Evolutionary conservation across 2,113 vertebrate genomes (phyloP).

Genomic region (Ginglymostoma cirratum): DNA sequence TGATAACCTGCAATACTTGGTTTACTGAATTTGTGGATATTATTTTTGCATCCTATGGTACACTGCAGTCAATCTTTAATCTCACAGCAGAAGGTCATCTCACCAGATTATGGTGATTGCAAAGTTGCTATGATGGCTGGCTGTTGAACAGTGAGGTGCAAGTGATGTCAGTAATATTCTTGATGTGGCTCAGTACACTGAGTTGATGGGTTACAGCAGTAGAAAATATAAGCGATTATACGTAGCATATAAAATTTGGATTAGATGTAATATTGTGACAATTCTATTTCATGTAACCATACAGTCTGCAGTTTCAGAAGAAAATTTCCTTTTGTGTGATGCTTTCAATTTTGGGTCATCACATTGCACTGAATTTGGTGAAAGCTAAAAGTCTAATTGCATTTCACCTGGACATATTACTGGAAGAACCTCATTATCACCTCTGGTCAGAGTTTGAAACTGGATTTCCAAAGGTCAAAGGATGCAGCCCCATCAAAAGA

Average conservation of each 20-base stretch:
- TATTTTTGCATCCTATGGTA: neutral
- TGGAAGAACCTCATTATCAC: neutral
- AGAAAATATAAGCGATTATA: neutral
- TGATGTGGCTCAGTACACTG: neutral
- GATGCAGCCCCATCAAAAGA: neutral
- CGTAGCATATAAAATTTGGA: neutral
- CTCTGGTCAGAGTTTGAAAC: neutral
- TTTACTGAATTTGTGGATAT: neutral
- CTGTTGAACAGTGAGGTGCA: neutral
- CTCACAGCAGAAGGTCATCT: neutral
- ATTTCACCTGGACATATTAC: neutral
- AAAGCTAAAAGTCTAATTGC: neutral
- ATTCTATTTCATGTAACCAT: neutral
- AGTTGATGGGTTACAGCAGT: neutral
- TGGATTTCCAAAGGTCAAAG: neutral
- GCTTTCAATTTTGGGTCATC: neutral
- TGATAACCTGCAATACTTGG: neutral
- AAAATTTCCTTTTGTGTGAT: neutral
- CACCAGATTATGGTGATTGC: neutral
- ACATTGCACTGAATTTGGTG: neutral
- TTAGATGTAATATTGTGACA: neutral
- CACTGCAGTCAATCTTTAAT: neutral
- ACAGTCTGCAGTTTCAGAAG: neutral
- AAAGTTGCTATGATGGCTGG: neutral
- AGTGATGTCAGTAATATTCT: neutral